Evolutionary conservation across 2,113 vertebrate species (phyloP).

Genomic region (Cyanistes caeruleus): DNA sequence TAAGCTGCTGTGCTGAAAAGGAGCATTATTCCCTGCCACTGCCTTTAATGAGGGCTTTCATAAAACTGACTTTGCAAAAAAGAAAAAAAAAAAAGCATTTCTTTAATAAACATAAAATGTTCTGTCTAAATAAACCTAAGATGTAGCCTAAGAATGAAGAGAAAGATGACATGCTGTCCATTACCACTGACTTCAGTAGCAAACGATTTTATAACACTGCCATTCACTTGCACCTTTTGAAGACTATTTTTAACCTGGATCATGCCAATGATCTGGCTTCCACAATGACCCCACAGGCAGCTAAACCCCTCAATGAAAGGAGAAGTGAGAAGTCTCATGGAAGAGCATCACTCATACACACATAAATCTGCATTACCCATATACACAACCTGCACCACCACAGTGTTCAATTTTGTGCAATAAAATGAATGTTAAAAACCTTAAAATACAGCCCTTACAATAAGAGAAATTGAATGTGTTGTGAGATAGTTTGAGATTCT

Average conservation of each 20-base stretch:
- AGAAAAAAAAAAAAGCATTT: fast-evolving
- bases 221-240: neutral
- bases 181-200: neutral
- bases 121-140: neutral
- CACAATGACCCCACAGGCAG: neutral
- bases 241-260: neutral
- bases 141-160: neutral
- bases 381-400: fast-evolving
- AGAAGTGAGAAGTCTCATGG: neutral
- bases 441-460: neutral
- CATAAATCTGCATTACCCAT: neutral
- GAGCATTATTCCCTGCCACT: neutral
- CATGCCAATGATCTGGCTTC: neutral
- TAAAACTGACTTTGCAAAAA: neutral
- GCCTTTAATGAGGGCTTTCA: neutral
- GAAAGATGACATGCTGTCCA: neutral
- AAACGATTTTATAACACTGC: neutral
- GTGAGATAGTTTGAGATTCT: neutral
- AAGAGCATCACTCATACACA: neutral
- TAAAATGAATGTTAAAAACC: neutral
- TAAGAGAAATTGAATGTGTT: neutral
- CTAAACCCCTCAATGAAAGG: neutral
- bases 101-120: neutral
- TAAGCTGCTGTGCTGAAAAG: neutral
- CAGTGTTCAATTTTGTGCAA: neutral